Conservation (phyloP, 2,888 invertebrate genomes). For the Scaptomyza tumidula region DNA sequence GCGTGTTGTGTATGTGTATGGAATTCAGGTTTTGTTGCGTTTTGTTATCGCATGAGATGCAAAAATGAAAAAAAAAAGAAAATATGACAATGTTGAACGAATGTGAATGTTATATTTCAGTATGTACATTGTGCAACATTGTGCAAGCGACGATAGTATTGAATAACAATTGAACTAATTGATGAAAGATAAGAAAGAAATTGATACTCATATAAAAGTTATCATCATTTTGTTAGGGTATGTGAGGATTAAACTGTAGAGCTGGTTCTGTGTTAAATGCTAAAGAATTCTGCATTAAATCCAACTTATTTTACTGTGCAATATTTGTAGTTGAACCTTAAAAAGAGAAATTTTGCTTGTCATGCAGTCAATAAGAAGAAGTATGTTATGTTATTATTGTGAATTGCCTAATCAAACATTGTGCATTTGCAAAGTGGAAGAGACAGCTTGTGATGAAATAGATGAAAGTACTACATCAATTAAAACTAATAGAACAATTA, state of each 20-base stretch:
- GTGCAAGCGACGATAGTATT: not conserved
- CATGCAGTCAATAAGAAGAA: conserved; percentile 1
- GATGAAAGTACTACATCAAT: conserved; percentile 67
- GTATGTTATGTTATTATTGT: conserved; percentile 29
- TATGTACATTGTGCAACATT: not conserved
- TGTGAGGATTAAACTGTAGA: no score
- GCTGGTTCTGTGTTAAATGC: no score
- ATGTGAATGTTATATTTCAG: not conserved
- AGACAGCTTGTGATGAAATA: conserved; percentile 29
- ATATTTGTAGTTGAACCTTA: not conserved
- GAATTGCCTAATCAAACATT: conserved; percentile 56
- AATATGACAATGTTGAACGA: conserved; percentile 10
- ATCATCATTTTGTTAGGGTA: no score
- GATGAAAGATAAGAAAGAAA: conserved; percentile 19
- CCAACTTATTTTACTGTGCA: not conserved
- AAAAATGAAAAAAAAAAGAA: conserved; percentile 8
- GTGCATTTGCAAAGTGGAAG: conserved; percentile 56
- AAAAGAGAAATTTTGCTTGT: not conserved
- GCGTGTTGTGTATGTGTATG: not conserved
- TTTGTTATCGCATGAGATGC: conserved; percentile 22
- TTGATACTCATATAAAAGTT: conserved; percentile 2
- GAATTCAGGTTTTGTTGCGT: conserved; percentile 11
- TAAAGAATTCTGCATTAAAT: not conserved
- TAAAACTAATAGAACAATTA: conserved; percentile 79
- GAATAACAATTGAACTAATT: conserved; percentile 21